These are phyloP conservation scores for Pagrus major DNA, from an alignment of 2,113 vertebrate genomes.

Conservation along the genomic window DNA sequence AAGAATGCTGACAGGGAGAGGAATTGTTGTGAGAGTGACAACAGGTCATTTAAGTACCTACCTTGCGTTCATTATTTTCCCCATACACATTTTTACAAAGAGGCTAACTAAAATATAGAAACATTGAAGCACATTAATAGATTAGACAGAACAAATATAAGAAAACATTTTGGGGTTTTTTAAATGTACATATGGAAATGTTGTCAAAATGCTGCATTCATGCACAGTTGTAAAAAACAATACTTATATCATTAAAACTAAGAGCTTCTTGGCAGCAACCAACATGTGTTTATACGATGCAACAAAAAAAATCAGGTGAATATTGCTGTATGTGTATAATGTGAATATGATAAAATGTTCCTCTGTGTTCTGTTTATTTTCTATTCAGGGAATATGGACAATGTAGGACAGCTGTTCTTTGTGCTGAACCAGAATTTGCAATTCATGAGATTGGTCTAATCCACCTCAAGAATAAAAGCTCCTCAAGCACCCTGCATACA, in stretches of 20 bases:
- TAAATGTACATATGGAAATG: no score
- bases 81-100: neutral
- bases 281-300: neutral
- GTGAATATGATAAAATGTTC: neutral
- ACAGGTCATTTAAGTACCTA: neutral
- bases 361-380: neutral
- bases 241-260: neutral
- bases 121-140: neutral
- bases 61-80: neutral
- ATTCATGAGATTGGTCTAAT: slow-evolving; percentile 60
- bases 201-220: neutral
- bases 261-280: neutral
- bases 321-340: neutral
- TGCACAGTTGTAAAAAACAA: neutral
- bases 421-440: slow-evolving; percentile 51
- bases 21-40: neutral
- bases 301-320: neutral
- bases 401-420: slow-evolving; percentile 55
- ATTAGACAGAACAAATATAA: neutral
- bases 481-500: slow-evolving; percentile 12
- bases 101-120: neutral
- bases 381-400: neutral
- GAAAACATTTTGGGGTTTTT: neutral
- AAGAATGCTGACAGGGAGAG: neutral
- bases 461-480: slow-evolving; percentile 48